A percentile compares a stretch with the other conserved stretches of the same genome.
phyloP scores from a whole-genome alignment of 2,797 vertebrate species.

The Takifugu ocellatus region DNA sequence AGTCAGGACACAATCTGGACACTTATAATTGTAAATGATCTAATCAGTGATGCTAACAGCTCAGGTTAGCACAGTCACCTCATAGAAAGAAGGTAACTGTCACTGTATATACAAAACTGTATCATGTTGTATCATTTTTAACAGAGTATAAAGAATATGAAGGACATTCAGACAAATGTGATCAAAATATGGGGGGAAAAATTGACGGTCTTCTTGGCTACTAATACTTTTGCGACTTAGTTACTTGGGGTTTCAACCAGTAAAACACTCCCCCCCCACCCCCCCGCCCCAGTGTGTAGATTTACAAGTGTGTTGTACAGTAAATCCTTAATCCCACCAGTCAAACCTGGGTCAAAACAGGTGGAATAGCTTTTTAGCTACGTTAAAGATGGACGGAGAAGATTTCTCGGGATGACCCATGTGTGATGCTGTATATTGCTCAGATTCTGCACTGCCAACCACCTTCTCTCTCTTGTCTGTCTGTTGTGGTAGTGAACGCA shows the following conservation, averaged over 20 bases:
- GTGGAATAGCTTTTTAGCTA: neutral
- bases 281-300: conserved; percentile 33
- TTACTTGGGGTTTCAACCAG: conserved; percentile 51
- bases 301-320: conserved; percentile 67
- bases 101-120: too few relatives aligned
- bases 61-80: too few relatives aligned
- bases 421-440: conserved; percentile 67
- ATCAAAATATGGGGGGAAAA: neutral
- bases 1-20: too few relatives aligned
- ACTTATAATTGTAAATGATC: too few relatives aligned
- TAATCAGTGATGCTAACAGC: too few relatives aligned
- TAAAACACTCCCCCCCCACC: neutral
- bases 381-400: conserved; percentile 1
- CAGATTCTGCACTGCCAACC: conserved; percentile 76
- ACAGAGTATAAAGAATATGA: too few relatives aligned
- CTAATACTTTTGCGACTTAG: conserved; percentile 17
- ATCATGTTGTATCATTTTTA: too few relatives aligned
- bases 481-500: conserved; percentile 63
- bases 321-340: conserved; percentile 55
- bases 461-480: conserved; percentile 56
- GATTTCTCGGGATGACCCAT: conserved; percentile 47
- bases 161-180: neutral
- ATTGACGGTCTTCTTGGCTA: conserved; percentile 14
- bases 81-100: too few relatives aligned
- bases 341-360: conserved; percentile 61